Conservation (phyloP, 2,888 invertebrate genomes). For the Hyles lineata region DNA sequence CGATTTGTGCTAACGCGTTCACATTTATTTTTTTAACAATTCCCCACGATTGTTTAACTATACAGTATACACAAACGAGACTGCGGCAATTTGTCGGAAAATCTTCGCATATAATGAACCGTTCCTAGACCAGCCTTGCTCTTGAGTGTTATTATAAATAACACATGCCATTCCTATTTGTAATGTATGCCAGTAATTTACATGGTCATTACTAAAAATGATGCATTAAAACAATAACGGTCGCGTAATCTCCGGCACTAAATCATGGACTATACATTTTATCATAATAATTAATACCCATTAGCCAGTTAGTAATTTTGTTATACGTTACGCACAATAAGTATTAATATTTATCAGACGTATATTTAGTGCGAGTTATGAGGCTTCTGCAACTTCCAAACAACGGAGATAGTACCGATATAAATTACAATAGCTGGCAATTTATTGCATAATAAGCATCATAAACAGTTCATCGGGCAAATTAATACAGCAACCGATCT, state of each 20-base stretch:
- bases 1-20: conserved; percentile 58
- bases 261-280: neutral
- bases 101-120: neutral
- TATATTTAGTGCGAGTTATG: neutral
- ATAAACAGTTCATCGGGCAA: conserved; percentile 61
- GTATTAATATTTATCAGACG: neutral
- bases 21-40: conserved; percentile 36
- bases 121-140: neutral
- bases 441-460: conserved; percentile 72
- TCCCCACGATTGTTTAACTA: neutral
- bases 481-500: conserved; percentile 59
- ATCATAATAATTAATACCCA: neutral
- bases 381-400: conserved; percentile 11
- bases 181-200: neutral
- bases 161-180: conserved; percentile 22
- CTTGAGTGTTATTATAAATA: conserved; percentile 14
- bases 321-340: neutral
- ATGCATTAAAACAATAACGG: conserved; percentile 1
- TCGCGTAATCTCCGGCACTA: neutral
- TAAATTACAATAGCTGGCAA: conserved; percentile 58
- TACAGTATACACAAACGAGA: neutral
- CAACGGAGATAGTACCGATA: conserved; percentile 45
- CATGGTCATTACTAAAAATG: conserved; percentile 4
- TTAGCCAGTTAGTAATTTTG: neutral
- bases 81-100: conserved; percentile 10